These are phyloP conservation scores for Microcebus ravelobensis DNA, from an alignment of 2,113 vertebrate genomes.

Conservation along the genomic window DNA sequence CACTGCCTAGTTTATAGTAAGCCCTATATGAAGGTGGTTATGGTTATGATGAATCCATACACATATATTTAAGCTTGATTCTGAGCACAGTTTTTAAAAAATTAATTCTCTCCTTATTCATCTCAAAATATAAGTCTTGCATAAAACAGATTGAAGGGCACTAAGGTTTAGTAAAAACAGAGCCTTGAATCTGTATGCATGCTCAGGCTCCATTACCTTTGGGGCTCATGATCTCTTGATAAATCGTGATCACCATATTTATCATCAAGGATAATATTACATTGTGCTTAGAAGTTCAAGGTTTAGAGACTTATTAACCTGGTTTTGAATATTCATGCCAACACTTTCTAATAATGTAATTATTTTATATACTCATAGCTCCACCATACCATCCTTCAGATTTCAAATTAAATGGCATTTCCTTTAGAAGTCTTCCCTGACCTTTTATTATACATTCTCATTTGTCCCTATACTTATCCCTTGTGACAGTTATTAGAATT, in stretches of 20 bases:
- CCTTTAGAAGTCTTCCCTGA: background rate
- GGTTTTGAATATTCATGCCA: background rate
- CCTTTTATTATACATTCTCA: background rate
- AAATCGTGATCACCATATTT: background rate
- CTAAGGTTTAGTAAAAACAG: background rate
- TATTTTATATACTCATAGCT: background rate
- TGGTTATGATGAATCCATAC: background rate
- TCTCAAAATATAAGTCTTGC: background rate
- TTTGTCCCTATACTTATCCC: background rate
- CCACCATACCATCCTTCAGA: background rate
- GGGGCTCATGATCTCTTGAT: background rate
- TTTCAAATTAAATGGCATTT: background rate
- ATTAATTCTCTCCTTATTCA: background rate
- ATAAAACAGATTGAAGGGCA: background rate
- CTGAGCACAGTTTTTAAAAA: background rate
- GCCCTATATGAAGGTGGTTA: background rate
- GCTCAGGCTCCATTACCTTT: background rate
- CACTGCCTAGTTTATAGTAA: background rate
- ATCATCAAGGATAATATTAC: background rate
- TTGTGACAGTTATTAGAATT: background rate
- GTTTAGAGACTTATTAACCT: background rate
- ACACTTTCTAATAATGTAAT: background rate
- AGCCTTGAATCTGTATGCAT: background rate
- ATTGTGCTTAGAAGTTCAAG: background rate
- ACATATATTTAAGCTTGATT: background rate